Conservation (phyloP, 23 tunicate species). For the Phallusia fumigata region DNA sequence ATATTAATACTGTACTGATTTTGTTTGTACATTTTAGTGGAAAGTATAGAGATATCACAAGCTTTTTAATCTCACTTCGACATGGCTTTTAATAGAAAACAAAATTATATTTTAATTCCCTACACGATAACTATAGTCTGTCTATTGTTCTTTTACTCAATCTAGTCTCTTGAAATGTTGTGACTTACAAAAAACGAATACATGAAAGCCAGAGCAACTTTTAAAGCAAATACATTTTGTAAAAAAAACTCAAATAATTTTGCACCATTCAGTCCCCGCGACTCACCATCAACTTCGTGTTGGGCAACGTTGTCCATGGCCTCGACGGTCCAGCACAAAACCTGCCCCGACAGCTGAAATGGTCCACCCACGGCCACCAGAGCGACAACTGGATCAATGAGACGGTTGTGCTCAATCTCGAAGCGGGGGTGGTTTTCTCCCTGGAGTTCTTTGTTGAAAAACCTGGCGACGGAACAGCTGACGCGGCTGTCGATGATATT, state of each 20-base stretch:
- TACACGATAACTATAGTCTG: no score
- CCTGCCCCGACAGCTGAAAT: neutral
- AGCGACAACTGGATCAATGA: conserved; percentile 38
- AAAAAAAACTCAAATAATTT: neutral
- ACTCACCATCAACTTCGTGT: conserved; percentile 38
- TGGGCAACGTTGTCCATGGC: neutral
- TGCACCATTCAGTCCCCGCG: conserved; percentile 25
- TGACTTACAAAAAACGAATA: no score
- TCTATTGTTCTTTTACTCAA: no score
- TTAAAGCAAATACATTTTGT: neutral
- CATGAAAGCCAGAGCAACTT: no score
- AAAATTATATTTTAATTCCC: no score
- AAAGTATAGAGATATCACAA: no score
- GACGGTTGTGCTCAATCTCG: conserved; percentile 24
- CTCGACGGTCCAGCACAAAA: neutral
- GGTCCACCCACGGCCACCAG: conserved; percentile 56
- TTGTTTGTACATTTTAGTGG: no score
- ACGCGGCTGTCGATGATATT: conserved; percentile 37
- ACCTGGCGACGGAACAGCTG: conserved; percentile 28
- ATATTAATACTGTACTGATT: no score
- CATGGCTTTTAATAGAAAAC: no score
- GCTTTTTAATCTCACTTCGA: no score
- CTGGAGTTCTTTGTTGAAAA: conserved; percentile 35
- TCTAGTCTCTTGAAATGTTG: no score
- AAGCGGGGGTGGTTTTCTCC: conserved; percentile 12